Percentiles rank a stretch among this genome's conserved stretches.
Evolutionary conservation across 1,140 invertebrate species (phyloP).

Genomic region (Semibalanus balanoides): DNA sequence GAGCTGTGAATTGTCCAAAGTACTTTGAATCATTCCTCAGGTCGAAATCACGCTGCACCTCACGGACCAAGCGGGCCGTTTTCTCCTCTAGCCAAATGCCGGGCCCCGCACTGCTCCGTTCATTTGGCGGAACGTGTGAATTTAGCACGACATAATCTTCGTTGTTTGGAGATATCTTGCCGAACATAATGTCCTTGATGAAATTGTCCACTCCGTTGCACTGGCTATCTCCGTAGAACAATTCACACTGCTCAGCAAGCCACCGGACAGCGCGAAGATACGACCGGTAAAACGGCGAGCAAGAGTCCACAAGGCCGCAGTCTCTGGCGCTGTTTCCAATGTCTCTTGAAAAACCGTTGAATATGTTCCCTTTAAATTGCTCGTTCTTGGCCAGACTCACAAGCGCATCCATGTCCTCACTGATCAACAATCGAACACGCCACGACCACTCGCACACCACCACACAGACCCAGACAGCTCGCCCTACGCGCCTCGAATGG

Average conservation of each 20-base stretch:
- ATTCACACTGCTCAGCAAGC: neutral
- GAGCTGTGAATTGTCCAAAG: neutral
- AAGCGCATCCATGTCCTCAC: neutral
- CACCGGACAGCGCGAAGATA: neutral
- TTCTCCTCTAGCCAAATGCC: neutral
- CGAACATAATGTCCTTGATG: conserved; percentile 3
- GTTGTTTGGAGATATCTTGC: neutral
- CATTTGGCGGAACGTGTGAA: neutral
- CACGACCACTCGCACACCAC: neutral
- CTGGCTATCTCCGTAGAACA: neutral
- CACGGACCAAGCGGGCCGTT: neutral
- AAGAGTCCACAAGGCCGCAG: neutral
- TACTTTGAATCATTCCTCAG: neutral
- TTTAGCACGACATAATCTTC: neutral
- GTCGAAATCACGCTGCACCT: neutral
- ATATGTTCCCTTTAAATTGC: neutral
- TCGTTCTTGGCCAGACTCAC: neutral
- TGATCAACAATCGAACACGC: neutral
- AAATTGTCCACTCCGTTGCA: neutral
- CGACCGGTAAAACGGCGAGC: neutral
- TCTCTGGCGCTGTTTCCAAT: neutral
- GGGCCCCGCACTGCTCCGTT: neutral
- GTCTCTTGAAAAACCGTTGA: neutral
- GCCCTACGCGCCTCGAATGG: neutral
- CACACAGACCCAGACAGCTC: neutral